Evolutionary conservation across 2,113 vertebrate genomes (phyloP), one percentile per base, ranked within the genome.

Genomic region (Peromyscus leucopus): DNA sequence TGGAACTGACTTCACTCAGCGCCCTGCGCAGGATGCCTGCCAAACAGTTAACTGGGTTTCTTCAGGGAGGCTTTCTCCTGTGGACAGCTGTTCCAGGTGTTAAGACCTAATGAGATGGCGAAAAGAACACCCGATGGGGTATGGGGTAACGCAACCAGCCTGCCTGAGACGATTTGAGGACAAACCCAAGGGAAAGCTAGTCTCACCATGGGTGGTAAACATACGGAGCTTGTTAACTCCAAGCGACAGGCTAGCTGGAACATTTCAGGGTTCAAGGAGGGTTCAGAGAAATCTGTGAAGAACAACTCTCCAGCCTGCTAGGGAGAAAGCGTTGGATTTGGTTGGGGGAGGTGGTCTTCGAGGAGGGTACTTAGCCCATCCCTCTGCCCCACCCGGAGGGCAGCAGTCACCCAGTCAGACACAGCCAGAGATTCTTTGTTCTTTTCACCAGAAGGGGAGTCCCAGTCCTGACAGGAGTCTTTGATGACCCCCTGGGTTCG

Each of bases 231-330:
- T 3, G 28, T 97, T 96, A 96, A 92, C 42, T 76, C 69, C 59
- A 28, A 93, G 90, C 65, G 88, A 76, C 88, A 59, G 42, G 46
- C 42, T 67, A 1, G 82, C 85, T 74, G 80, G 91, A 95, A 55
- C 75, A 26, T 57, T 80, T 59, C 90, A 59, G 59, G 57, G 94
- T 95, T 97, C 96, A 96, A 39, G 88, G 85, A 95, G 59, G 92
- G 96, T 88, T 97, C 96, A 95, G 57, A 93, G 11, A n/a, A 42
- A 5, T 61, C 46, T n/a, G 1, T 69, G 57, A 88, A 31, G 57
- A 88, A 31, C 17, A 76, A 59, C 39, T 90, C 74, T 88, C 57
- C 36, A 74, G 57, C 36, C 1, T 11, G 51, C 89, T 72, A 63
- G 51, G 76, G 74, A 89, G 83, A 48, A 42, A 51, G 93, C 79